A percentile compares a stretch with the other conserved stretches of the same genome.
phyloP scores from a whole-genome alignment of 2,797 vertebrate genomes.

The Macropus fuliginosus region DNA sequence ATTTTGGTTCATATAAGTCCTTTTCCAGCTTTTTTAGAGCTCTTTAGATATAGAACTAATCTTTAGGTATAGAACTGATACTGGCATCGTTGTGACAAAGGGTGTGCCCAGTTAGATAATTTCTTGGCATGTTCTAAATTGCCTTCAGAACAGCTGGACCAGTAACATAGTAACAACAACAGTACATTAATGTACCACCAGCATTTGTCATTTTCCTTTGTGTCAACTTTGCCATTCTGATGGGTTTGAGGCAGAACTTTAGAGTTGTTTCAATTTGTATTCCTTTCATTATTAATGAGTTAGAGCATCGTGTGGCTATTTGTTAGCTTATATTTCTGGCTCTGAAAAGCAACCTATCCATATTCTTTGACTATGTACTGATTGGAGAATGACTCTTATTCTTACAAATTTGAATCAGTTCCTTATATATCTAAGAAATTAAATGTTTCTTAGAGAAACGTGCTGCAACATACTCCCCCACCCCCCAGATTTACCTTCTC shows the following conservation, averaged over 20 bases:
- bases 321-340: not conserved
- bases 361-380: not conserved
- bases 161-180: too few species aligned
- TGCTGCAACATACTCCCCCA: not conserved
- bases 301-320: not conserved
- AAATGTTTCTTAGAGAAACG: not conserved
- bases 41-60: not conserved
- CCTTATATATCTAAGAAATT: not conserved
- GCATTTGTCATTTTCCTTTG: too few species aligned
- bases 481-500: not conserved
- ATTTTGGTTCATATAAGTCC: not conserved
- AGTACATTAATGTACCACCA: too few species aligned
- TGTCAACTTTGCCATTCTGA: too few species aligned
- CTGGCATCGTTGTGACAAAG: too few species aligned
- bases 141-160: too few species aligned
- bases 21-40: not conserved
- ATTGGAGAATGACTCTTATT: not conserved
- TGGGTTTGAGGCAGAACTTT: too few species aligned
- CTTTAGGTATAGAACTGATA: too few species aligned
- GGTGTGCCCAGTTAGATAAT: too few species aligned
- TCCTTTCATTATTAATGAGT: not conserved
- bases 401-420: not conserved
- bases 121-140: too few species aligned
- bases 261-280: not conserved
- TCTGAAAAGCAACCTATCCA: not conserved